Percentiles rank a stretch among this genome's conserved stretches.
Conservation (phyloP, 2,888 invertebrate species). For the Opisthograptis luteolata region DNA sequence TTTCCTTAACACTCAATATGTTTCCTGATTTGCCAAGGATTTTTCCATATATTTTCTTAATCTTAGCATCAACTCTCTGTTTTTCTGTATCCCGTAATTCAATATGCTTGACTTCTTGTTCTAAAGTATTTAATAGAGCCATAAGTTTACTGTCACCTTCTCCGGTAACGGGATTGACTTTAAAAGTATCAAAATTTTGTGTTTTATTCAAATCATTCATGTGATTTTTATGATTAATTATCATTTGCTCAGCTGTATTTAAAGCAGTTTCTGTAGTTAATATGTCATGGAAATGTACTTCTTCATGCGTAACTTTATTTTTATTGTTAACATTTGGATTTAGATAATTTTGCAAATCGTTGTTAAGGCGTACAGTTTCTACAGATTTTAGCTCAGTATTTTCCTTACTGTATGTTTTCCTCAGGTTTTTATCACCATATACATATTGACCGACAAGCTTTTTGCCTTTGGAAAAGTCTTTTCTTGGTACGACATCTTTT, state of each 20-base stretch:
- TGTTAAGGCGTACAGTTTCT: not conserved
- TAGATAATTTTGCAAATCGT: not conserved
- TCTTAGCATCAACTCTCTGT: conserved; percentile 62
- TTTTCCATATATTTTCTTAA: conserved; percentile 63
- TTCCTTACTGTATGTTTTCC: conserved; percentile 3
- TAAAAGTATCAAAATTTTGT: conserved; percentile 23
- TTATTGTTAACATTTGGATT: not conserved
- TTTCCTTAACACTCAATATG: conserved; percentile 16
- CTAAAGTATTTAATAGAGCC: conserved; percentile 58
- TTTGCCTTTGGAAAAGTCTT: conserved; percentile 55
- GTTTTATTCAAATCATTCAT: conserved; percentile 27
- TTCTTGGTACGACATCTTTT: conserved; percentile 53
- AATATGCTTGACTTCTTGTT: conserved; percentile 60
- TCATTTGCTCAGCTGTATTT: conserved; percentile 41
- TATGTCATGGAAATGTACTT: conserved; percentile 22
- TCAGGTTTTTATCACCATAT: conserved; percentile 34
- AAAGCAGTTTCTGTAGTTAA: conserved; percentile 7
- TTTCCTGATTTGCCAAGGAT: conserved; percentile 45
- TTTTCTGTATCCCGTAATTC: conserved; percentile 55
- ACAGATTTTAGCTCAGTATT: conserved; percentile 3
- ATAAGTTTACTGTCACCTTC: conserved; percentile 57
- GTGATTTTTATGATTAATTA: conserved; percentile 40
- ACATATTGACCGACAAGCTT: conserved; percentile 55
- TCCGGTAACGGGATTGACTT: conserved; percentile 38
- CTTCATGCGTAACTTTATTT: conserved; percentile 1